Base-by-base conservation (phyloP, 2,113 vertebrate genomes). In the Heliornis fulica region DNA sequence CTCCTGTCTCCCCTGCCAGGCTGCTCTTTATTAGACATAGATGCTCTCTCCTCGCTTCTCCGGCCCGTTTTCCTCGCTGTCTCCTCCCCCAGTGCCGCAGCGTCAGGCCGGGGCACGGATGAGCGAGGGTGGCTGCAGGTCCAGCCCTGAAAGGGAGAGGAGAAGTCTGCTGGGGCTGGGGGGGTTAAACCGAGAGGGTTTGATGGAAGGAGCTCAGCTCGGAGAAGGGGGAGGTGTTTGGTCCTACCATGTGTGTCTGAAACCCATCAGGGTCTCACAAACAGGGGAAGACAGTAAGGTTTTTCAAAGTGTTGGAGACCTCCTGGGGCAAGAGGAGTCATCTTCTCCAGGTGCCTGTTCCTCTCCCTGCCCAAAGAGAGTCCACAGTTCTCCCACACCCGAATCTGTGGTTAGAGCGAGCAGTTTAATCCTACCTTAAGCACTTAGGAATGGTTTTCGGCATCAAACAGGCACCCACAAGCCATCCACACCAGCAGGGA, bases 1-100 rank as follows among this genome's bases (percentile, higher is more conserved):
- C 50, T 16, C 36, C 36, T 4, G 2, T 25, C 10, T 84, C 31
- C 41, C 17, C 1, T 6, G 29, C 50, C 0, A 0, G 18, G 57
- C 53, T 80, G 61, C 57, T 81, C 11, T 41, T 59, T 61, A 15
- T 60, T 40, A 65, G 80, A 28, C 0, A 1, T 9, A 8, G 13
- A 34, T 4, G 4, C 45, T 77, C 50, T 45, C 59, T 28, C 14
- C 59, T 86, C 1, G 0, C 59, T 65, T 14, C n/a, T 72, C 36
- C 50, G 43, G 34, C 31, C 54, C 45, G 45, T 8, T 85, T 46
- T 54, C 43, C 36, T 61, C 3, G 1, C 48, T 0, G 0, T 60
- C 34, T 77, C 16, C 17, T 41, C 29, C 9, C 2, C 22, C 50
- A 28, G 2, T 2, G 10, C 43, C 5, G 3, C 14, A 32, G 51